These are phyloP conservation scores for Ciona savignyi DNA, from an alignment of 23 tunicate genomes.

Conservation along the genomic window DNA sequence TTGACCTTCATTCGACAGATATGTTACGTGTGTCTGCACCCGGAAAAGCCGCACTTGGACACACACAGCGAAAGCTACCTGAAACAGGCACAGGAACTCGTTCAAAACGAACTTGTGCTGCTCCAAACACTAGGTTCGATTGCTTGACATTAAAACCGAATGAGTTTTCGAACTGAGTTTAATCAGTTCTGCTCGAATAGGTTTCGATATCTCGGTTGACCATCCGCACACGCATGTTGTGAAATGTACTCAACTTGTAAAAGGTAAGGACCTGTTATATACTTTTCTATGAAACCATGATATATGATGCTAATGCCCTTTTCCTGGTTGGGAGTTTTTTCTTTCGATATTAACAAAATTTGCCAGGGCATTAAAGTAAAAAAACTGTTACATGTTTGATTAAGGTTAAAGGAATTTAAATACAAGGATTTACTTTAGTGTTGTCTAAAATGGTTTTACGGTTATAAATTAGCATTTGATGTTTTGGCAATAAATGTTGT, in stretches of 20 bases:
- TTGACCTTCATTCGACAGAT: constrained; percentile 19
- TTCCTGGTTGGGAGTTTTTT: not conserved
- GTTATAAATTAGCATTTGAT: too few relatives aligned
- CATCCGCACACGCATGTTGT: constrained; percentile 99
- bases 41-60: constrained; percentile 70
- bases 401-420: too few relatives aligned
- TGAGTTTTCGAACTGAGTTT: not conserved
- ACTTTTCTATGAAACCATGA: too few relatives aligned
- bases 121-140: constrained; percentile 83
- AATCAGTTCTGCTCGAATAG: constrained; percentile 22
- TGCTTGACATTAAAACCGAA: not conserved
- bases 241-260: constrained; percentile 85
- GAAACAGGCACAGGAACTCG: constrained; percentile 85
- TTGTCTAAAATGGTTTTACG: too few relatives aligned
- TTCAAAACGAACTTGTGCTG: constrained; percentile 80
- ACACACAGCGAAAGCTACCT: constrained; percentile 65
- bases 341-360: too few relatives aligned
- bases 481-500: too few relatives aligned
- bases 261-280: constrained; percentile 59
- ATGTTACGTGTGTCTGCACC: constrained; percentile 80
- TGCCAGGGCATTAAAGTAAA: too few relatives aligned
- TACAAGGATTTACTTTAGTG: too few relatives aligned
- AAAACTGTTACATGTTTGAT: too few relatives aligned
- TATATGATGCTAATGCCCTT: not conserved
- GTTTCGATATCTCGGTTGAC: constrained; percentile 94